Conservation (phyloP, 2,888 invertebrate species). For the Drosophila mayaguana region DNA sequence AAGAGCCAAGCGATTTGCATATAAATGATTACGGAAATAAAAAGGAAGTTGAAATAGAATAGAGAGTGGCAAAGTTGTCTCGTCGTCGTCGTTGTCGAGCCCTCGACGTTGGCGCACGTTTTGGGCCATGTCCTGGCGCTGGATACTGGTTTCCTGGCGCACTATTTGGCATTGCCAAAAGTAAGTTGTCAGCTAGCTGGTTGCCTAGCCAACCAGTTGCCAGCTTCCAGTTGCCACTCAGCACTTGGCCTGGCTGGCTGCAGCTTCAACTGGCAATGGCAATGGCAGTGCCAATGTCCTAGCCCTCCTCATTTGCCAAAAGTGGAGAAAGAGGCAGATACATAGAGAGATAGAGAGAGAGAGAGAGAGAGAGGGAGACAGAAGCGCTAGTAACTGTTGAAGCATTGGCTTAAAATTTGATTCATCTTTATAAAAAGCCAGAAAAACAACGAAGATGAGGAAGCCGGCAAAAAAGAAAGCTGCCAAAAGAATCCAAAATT, state of each 20-base stretch:
- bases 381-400: constrained; percentile 30
- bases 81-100: constrained; percentile 7
- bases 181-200: constrained; percentile 64
- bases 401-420: constrained; percentile 54
- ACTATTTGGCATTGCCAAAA: constrained; percentile 56
- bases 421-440: constrained; percentile 30
- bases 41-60: constrained; percentile 80
- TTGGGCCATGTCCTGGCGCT: constrained; percentile 21
- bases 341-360: neutral
- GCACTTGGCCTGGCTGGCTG: constrained; percentile 8
- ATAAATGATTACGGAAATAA: constrained; percentile 82
- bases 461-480: neutral
- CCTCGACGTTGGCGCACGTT: neutral
- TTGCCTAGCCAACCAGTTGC: constrained; percentile 24
- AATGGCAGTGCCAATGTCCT: constrained; percentile 38
- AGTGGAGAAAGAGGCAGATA: no score
- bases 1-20: constrained; percentile 75
- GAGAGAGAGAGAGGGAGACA: neutral
- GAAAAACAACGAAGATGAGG: neutral
- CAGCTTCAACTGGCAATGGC: constrained; percentile 14
- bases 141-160: neutral
- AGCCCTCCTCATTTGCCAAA: constrained; percentile 52
- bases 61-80: constrained; percentile 51
- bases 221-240: constrained; percentile 27
- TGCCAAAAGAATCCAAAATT: constrained; percentile 27